Evolutionary conservation across 2,113 vertebrate species (phyloP).

Genomic region (Paedocypris sp.): DNA sequence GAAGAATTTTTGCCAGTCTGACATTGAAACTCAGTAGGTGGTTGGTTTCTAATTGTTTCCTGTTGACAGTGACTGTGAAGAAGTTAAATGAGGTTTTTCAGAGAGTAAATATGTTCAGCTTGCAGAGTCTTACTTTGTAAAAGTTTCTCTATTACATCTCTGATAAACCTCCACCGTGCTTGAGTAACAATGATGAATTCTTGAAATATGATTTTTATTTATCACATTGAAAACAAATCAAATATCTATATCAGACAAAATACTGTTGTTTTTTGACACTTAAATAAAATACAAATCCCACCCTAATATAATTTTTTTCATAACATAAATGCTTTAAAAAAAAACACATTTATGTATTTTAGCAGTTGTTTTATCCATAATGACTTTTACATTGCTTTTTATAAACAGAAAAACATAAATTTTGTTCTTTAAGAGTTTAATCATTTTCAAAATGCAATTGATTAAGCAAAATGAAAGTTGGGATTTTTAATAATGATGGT

Average conservation of each 20-base stretch:
- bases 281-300: no score
- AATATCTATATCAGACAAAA: not conserved
- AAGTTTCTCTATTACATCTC: not conserved
- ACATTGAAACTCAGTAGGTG: slow-evolving; percentile 31
- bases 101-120: not conserved
- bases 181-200: not conserved
- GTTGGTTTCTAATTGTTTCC: slow-evolving; percentile 29
- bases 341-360: no score
- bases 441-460: no score
- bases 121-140: not conserved
- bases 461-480: no score
- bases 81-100: not conserved
- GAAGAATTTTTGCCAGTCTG: slow-evolving; percentile 24
- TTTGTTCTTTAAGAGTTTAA: no score
- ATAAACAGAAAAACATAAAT: no score
- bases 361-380: no score
- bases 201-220: no score
- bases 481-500: no score
- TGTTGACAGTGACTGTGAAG: slow-evolving; percentile 17
- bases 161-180: not conserved
- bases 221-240: slow-evolving; percentile 2
- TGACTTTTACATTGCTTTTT: no score
- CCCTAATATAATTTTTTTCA: no score
- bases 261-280: not conserved
- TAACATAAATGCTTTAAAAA: no score